Base-by-base conservation (phyloP, 2,797 vertebrate species). In the Micropoecilia bifurca region DNA sequence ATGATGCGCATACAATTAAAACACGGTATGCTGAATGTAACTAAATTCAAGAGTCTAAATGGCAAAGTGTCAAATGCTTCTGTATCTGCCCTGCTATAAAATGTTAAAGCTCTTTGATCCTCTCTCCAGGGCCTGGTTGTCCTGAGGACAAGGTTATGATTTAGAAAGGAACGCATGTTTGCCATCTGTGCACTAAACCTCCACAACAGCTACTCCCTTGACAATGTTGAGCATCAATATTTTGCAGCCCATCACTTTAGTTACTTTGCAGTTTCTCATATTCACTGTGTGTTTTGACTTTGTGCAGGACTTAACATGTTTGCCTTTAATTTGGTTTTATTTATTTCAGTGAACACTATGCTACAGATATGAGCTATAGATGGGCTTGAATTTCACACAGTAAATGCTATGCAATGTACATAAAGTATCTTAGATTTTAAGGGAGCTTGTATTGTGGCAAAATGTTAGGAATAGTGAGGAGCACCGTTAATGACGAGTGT, bases 101-200 rank as follows among this genome's bases (percentile, higher is more conserved):
- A 63, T 59, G 10, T 55, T 48, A 77, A 87, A 69, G 76, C 82
- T 83, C 73, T 77, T 20, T 47, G 83, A 85, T 77, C 66, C 10
- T 80, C 72, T 86, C 80, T 79, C 57, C 41, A 59, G 74, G 76
- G 71, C 83, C 59, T 78, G 48, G 43, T 75, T 88, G 80, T 90
- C 81, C 84, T 59, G 72, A 89, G 83, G 82, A 88, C 80, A 83
- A 82, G 81, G 80, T 82, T 84, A 84, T 63, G 81, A 87, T 75
- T 85, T 84, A 89, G 61, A 88, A 59, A 78, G 78, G 79, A 79
- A 55, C 63, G 55, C 63, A 45, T 75, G 50, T 86, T 79, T 85
- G 55, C 88, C 85, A 88, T 92, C 87, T 89, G 89, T 81, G 85
- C 84, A 73, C 36, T 55, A 63, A 79, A 81, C 71, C 73, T 47